Conservation (phyloP, 2,888 invertebrate genomes). For the Epinotia brunnichana region DNA sequence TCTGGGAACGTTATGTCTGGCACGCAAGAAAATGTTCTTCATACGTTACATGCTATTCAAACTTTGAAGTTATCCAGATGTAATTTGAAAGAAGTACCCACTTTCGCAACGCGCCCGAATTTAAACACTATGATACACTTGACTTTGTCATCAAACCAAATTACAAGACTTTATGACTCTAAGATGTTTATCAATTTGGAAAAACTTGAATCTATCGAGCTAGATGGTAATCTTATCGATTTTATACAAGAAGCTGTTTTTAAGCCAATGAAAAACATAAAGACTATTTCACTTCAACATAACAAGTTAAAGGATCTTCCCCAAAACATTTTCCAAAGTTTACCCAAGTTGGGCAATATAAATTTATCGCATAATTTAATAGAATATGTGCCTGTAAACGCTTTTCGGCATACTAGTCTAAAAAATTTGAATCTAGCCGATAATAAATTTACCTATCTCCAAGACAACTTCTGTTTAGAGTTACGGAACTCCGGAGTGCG, state of each 20-base stretch:
- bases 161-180: constrained; percentile 55
- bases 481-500: constrained; percentile 64
- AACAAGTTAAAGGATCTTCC: constrained; percentile 64
- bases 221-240: constrained; percentile 65
- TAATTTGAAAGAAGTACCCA: constrained; percentile 62
- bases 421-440: constrained; percentile 67
- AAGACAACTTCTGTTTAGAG: constrained; percentile 70
- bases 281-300: constrained; percentile 59
- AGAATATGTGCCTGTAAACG: constrained; percentile 61
- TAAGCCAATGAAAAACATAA: constrained; percentile 60
- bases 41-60: constrained; percentile 55
- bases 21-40: constrained; percentile 53
- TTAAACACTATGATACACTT: constrained; percentile 64
- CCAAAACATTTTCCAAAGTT: constrained; percentile 61
- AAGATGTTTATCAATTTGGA: constrained; percentile 56
- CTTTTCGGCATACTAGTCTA: constrained; percentile 63
- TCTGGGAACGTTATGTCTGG: constrained; percentile 64
- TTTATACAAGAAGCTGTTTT: constrained; percentile 61
- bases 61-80: constrained; percentile 61
- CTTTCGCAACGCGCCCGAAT: constrained; percentile 59
- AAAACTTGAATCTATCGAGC: constrained; percentile 61
- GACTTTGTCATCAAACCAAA: constrained; percentile 64
- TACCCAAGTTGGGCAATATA: constrained; percentile 59
- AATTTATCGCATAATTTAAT: constrained; percentile 68
- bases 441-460: constrained; percentile 69